phyloP scores from a whole-genome alignment of 1,140 invertebrate genomes.

The Trichonephila clavipes region DNA sequence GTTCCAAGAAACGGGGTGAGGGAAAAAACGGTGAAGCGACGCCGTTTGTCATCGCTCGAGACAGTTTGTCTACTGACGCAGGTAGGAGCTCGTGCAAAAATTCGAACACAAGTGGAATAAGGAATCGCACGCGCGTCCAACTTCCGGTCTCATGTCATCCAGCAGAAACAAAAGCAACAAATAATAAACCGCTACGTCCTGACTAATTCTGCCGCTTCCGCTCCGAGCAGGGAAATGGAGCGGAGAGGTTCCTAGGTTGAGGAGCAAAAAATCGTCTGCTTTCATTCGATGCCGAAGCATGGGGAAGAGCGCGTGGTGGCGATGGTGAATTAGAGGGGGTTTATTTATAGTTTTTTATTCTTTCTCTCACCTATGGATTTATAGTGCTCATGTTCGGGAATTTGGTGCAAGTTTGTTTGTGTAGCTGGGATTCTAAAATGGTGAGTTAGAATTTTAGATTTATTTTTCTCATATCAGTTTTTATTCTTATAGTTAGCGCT shows the following conservation, averaged over 20 bases:
- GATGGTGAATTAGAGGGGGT: neutral
- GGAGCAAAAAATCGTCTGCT: slow-evolving; percentile 53
- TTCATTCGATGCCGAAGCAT: neutral
- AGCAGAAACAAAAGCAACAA: slow-evolving; percentile 18
- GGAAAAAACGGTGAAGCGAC: slow-evolving; percentile 5
- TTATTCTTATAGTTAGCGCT: neutral
- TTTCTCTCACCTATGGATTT: neutral
- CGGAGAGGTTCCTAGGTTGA: slow-evolving; percentile 56
- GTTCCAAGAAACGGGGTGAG: neutral
- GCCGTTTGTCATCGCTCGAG: neutral
- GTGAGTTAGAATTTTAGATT: neutral
- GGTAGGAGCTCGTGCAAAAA: slow-evolving; percentile 19
- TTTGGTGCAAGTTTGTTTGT: slow-evolving; percentile 44
- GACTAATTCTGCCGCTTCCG: slow-evolving; percentile 66
- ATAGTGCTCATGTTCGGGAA: slow-evolving; percentile 21
- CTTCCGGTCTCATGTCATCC: slow-evolving; percentile 63
- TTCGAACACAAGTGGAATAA: slow-evolving; percentile 20
- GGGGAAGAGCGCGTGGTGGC: neutral
- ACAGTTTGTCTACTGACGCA: slow-evolving; percentile 35
- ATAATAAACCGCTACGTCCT: slow-evolving; percentile 61
- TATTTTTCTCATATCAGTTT: neutral
- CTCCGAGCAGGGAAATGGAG: slow-evolving; percentile 54
- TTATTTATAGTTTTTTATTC: neutral
- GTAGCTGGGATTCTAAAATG: slow-evolving; percentile 43
- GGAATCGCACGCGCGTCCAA: slow-evolving; percentile 41